phyloP scores from a whole-genome alignment of 2,113 vertebrate genomes.

The Neoarius graeffei region DNA sequence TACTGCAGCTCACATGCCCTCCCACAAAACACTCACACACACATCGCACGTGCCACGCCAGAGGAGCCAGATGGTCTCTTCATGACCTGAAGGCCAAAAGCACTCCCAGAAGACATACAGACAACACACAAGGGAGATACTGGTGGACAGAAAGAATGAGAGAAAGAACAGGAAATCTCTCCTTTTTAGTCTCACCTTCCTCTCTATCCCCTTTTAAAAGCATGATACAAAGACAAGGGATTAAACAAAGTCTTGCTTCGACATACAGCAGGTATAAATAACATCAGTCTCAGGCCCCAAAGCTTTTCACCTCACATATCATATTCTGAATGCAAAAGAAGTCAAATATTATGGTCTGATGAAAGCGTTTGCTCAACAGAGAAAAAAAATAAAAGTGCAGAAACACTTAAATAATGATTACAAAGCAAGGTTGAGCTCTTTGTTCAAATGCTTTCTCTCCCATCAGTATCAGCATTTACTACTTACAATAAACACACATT shows the following conservation, averaged over 20 bases:
- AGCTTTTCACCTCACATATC: neutral
- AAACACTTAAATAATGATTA: neutral
- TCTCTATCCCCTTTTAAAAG: slow-evolving; percentile 5
- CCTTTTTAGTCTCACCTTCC: slow-evolving; percentile 16
- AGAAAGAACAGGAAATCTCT: slow-evolving; percentile 36
- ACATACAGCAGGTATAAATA: slow-evolving; percentile 14
- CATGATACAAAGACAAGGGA: slow-evolving; percentile 10
- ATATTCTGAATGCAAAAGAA: slow-evolving; percentile 7
- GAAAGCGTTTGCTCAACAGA: neutral
- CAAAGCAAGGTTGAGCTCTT: neutral
- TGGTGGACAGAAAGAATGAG: slow-evolving; percentile 32
- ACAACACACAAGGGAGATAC: slow-evolving; percentile 34
- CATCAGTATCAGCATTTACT: neutral
- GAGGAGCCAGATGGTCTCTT: slow-evolving; percentile 68
- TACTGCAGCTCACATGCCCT: slow-evolving; percentile 15
- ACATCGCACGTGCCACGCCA: slow-evolving; percentile 64
- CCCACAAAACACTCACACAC: slow-evolving; percentile 47
- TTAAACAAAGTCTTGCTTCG: slow-evolving; percentile 26
- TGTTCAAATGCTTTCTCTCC: neutral
- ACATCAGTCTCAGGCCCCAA: neutral
- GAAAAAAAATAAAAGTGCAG: neutral
- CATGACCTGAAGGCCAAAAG: slow-evolving; percentile 56
- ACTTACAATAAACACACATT: neutral
- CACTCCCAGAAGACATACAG: slow-evolving; percentile 49
- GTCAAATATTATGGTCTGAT: neutral